A percentile compares a stretch with the other conserved stretches of the same genome.
phyloP scores from a whole-genome alignment of 2,113 vertebrate species.

The Dunckerocampus dactyliophorus region DNA sequence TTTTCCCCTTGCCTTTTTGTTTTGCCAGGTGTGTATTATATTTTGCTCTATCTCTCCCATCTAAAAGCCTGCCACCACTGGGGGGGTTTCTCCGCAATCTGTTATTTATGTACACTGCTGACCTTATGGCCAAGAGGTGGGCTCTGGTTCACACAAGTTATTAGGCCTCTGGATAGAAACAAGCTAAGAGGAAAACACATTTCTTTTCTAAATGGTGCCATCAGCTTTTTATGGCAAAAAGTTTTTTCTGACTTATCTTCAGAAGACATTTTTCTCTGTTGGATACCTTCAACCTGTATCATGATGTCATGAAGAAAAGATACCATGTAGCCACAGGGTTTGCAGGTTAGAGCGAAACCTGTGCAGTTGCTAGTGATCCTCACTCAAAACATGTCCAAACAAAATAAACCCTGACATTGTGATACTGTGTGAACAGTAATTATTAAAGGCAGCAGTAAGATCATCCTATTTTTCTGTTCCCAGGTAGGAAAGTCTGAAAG shows the following conservation, averaged over 20 bases:
- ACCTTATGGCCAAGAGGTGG: constrained; percentile 73
- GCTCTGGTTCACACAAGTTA: constrained; percentile 62
- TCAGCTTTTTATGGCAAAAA: constrained; percentile 50
- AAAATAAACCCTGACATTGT: constrained; percentile 6
- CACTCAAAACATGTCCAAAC: constrained; percentile 26
- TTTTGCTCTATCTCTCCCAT: constrained; percentile 58
- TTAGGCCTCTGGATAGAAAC: constrained; percentile 54
- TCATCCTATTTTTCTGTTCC: constrained; percentile 5
- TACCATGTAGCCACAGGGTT: constrained; percentile 14
- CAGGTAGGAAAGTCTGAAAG: constrained; percentile 18
- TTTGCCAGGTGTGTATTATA: constrained; percentile 48
- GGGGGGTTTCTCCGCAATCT: constrained; percentile 56
- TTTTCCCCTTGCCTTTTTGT: constrained; percentile 50
- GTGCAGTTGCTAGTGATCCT: constrained; percentile 5
- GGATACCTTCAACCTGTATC: constrained; percentile 37
- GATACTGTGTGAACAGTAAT: constrained; percentile 13
- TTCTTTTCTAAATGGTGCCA: constrained; percentile 61
- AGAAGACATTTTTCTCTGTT: constrained; percentile 27
- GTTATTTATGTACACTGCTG: constrained; percentile 80
- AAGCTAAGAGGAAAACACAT: constrained; percentile 50
- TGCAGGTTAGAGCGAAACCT: constrained; percentile 28
- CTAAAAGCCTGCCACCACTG: constrained; percentile 70
- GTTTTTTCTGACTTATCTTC: constrained; percentile 41
- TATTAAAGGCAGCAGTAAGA: constrained; percentile 2
- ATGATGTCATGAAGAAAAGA: constrained; percentile 39